Conservation (phyloP, 1,140 invertebrate species). For the Sycobia sp. region DNA sequence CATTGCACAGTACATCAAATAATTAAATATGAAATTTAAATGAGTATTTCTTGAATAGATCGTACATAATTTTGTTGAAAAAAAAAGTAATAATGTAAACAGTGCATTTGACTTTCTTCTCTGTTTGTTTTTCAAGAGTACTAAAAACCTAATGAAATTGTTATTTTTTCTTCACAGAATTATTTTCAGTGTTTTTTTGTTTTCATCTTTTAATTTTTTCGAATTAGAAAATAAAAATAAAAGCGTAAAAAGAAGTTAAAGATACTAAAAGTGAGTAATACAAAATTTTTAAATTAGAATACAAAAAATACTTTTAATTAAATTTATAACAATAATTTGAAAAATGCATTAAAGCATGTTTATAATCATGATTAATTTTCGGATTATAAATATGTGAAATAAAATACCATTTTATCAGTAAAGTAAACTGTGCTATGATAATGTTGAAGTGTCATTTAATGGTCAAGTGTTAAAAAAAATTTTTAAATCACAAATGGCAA, state of each 20-base stretch:
- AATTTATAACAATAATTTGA: slow-evolving; percentile 18
- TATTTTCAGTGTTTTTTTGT: slow-evolving; percentile 5
- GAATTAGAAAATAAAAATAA: no score
- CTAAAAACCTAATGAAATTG: slow-evolving; percentile 38
- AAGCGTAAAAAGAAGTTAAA: no score
- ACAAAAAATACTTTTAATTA: no score
- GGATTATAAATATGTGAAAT: slow-evolving; percentile 6
- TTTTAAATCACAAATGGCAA: slow-evolving; percentile 35
- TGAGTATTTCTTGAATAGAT: slow-evolving; percentile 11
- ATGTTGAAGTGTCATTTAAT: slow-evolving; percentile 24
- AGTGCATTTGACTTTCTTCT: slow-evolving; percentile 7
- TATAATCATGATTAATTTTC: slow-evolving; percentile 10
- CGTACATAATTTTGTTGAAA: slow-evolving; percentile 16
- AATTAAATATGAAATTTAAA: slow-evolving; percentile 23
- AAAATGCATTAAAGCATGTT: slow-evolving; percentile 16
- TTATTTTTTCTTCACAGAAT: slow-evolving; percentile 5
- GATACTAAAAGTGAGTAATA: no score
- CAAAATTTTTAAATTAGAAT: no score
- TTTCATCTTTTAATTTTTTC: slow-evolving; percentile 12
- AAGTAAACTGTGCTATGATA: slow-evolving; percentile 10
- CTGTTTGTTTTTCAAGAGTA: slow-evolving; percentile 43
- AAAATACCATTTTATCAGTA: slow-evolving; percentile 14
- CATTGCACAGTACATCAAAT: slow-evolving; percentile 36
- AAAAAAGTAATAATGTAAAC: slow-evolving; percentile 10
- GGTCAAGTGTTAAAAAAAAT: slow-evolving; percentile 41